Base-by-base conservation (phyloP, 2,888 invertebrate species). In the Callyntrura sp. region DNA sequence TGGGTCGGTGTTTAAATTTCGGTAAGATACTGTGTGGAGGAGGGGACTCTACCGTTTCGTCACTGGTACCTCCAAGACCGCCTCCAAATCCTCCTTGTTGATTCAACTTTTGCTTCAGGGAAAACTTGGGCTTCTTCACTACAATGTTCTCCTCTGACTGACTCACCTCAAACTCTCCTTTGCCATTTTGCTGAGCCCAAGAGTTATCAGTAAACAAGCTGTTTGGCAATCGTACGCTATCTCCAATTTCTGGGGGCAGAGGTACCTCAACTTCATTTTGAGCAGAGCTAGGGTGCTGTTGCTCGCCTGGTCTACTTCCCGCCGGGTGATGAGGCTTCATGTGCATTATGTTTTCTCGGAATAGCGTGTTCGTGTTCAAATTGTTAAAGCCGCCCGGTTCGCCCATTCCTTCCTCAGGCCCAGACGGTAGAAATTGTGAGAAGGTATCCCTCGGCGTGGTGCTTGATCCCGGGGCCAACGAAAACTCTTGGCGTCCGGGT, bases 141-240 rank as follows among this genome's bases (percentile, higher is more conserved):
- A 93, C 92, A 60, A 92, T 82, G 12, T 88, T 88, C 55, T 92
- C 93, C 68, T 93, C 93, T 0, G 92, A 91, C 35, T 92, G 91
- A 79, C 93, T 93, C 0, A 91, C 76, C 23, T 90, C 87, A 48
- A 91, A 90, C 0, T 28, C 65, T n/a, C 78, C 81, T 2, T 82
- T 55, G 1, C 81, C 45, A 17, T 90, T 86, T n/a, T 70, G 76
- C 14, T 91, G 86, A 8, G 85, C 87, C 92, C 92, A 90, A 28
- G 88, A 85, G 73, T 92, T 91, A 78, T 93, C 92, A 14, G 65
- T 85, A 65, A 91, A 92, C 65, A 92, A 78, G 17, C 89, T 83
- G 9, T 90, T 88, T 5, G 92, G 93, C 9, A 93, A 70, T 23
- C 92, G 60, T 9, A 91, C 88, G 43, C 81, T 90, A n/a, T 88